Conservation (phyloP, 53 echinoderm and acorn worm genomes). For the Holothuria scabra region DNA sequence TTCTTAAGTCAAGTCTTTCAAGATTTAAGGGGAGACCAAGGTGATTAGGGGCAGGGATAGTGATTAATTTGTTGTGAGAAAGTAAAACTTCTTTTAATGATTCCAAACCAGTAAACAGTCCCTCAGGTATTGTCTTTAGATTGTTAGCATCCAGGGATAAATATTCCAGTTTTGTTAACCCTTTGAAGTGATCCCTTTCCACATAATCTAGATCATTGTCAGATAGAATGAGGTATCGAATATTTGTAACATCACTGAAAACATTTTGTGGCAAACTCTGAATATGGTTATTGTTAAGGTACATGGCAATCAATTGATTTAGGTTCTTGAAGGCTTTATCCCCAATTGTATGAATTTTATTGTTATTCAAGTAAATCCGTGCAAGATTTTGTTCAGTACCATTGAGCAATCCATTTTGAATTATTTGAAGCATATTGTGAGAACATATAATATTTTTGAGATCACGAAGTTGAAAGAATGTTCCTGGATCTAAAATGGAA, state of each 20-base stretch:
- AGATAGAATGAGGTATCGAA: background rate
- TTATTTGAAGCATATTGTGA: background rate
- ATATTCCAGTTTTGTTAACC: background rate
- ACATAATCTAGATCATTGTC: background rate
- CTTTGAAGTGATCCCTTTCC: background rate
- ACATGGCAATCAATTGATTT: too few species aligned
- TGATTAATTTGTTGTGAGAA: background rate
- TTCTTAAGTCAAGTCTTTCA: background rate
- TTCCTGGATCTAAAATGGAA: background rate
- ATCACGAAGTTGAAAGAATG: background rate
- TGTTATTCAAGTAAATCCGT: too few species aligned
- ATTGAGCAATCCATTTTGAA: background rate
- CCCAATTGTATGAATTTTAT: too few species aligned
- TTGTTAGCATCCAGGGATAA: constrained; percentile 8
- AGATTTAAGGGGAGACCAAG: background rate
- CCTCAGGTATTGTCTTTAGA: background rate
- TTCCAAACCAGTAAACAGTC: constrained; percentile 19
- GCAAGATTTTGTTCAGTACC: background rate
- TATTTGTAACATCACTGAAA: too few species aligned
- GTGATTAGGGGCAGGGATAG: background rate
- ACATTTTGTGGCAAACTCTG: too few species aligned
- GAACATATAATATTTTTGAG: background rate
- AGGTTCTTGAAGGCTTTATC: too few species aligned
- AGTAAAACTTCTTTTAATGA: constrained; percentile 22
- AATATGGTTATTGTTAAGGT: too few species aligned